These are phyloP conservation scores for Arbacia lixula DNA, from an alignment of 53 echinoderm and acorn worm species.

Conservation along the genomic window DNA sequence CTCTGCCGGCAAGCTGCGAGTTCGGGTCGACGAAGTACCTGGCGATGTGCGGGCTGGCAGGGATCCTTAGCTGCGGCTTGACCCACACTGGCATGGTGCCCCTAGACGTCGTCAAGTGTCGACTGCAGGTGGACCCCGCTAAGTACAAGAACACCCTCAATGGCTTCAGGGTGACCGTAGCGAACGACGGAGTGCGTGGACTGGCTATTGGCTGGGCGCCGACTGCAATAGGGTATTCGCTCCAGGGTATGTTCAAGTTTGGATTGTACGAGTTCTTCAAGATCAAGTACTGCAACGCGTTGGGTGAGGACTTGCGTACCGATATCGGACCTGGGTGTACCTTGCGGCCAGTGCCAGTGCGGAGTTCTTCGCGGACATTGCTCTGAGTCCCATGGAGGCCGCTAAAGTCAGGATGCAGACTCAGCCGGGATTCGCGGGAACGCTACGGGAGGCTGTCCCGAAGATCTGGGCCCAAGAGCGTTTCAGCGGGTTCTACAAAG, in stretches of 20 bases:
- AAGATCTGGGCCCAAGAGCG: slow-evolving; percentile 85
- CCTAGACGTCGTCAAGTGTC: slow-evolving; percentile 85
- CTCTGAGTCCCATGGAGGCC: slow-evolving; percentile 94
- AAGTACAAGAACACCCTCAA: slow-evolving; percentile 81
- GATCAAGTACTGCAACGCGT: slow-evolving; percentile 66
- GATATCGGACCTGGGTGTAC: slow-evolving; percentile 87
- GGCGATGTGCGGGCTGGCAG: slow-evolving; percentile 89
- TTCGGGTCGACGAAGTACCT: slow-evolving; percentile 84
- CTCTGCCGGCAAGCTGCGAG: slow-evolving; percentile 48
- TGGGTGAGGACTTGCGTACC: slow-evolving; percentile 83
- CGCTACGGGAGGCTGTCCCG: slow-evolving; percentile 82
- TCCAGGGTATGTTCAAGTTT: slow-evolving; percentile 95
- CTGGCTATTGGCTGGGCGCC: slow-evolving; percentile 94
- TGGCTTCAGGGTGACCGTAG: slow-evolving; percentile 81
- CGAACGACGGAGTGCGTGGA: slow-evolving; percentile 81
- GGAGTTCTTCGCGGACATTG: slow-evolving; percentile 98
- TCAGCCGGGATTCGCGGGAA: slow-evolving; percentile 81
- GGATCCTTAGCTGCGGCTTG: slow-evolving; percentile 87
- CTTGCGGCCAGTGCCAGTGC: slow-evolving; percentile 93
- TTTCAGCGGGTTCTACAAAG: slow-evolving; percentile 87
- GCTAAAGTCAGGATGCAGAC: slow-evolving; percentile 91
- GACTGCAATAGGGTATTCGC: slow-evolving; percentile 87
- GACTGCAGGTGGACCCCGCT: slow-evolving; percentile 85
- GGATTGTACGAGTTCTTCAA: slow-evolving; percentile 94
- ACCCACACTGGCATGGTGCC: slow-evolving; percentile 91